These are phyloP conservation scores for Mactra quadrangularis DNA, from an alignment of 1,140 invertebrate species.

Conservation along the genomic window DNA sequence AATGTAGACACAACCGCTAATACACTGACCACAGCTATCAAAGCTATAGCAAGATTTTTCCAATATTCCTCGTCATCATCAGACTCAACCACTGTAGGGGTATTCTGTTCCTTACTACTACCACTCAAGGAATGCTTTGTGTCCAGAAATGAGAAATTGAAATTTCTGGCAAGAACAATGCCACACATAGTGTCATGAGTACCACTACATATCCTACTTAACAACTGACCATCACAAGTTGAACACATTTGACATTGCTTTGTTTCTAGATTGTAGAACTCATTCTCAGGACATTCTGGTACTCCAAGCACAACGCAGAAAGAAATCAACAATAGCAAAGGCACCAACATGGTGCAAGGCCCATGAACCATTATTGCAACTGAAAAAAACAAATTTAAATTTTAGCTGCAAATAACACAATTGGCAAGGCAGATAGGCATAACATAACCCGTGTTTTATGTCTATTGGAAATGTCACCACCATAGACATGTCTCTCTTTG, in stretches of 20 bases:
- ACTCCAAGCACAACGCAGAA: background rate
- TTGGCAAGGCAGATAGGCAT: too few relatives aligned
- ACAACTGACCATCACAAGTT: background rate
- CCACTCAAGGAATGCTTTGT: background rate
- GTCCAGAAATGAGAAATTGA: constrained; percentile 7
- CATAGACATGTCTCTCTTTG: too few relatives aligned
- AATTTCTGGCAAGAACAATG: background rate
- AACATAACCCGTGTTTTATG: too few relatives aligned
- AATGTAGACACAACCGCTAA: constrained; percentile 33
- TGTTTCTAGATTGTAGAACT: background rate
- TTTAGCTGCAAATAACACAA: too few relatives aligned
- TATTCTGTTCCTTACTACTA: background rate
- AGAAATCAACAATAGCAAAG: background rate
- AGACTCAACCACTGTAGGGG: constrained; percentile 30
- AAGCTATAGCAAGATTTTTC: constrained; percentile 42
- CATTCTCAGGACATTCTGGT: background rate
- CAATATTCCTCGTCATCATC: constrained; percentile 30
- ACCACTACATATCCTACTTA: constrained; percentile 9
- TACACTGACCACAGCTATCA: constrained; percentile 46
- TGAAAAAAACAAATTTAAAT: too few relatives aligned
- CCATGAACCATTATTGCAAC: background rate
- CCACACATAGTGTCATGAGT: constrained; percentile 3
- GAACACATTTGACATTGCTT: constrained; percentile 10
- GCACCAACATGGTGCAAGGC: background rate
- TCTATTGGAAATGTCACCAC: too few relatives aligned